Percentiles rank a stretch among this genome's conserved stretches.
Evolutionary conservation across 1,140 invertebrate species (phyloP).

Genomic region (Potamilus streckersoni): DNA sequence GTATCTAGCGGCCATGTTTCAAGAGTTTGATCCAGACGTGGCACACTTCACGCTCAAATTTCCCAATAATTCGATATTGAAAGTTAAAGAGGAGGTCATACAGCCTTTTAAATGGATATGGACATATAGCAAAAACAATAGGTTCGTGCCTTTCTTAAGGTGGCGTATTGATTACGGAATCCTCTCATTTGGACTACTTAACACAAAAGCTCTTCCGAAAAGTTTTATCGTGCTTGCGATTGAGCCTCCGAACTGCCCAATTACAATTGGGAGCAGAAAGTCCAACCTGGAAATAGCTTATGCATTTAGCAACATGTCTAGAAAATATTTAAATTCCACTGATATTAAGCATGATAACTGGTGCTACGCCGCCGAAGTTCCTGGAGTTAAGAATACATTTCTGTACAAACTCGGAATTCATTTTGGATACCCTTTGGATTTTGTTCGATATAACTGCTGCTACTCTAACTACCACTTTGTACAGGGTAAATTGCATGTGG

Average conservation of each 20-base stretch:
- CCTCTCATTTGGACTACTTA: constrained; percentile 7
- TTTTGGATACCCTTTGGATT: constrained; percentile 3
- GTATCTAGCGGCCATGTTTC: too few species aligned
- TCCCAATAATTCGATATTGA: too few species aligned
- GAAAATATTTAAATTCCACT: neutral
- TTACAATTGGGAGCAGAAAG: constrained; percentile 3
- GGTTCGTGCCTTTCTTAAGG: constrained; percentile 10
- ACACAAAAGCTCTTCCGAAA: constrained; percentile 8
- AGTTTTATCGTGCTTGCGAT: neutral
- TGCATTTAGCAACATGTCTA: constrained; percentile 1
- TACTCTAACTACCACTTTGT: neutral
- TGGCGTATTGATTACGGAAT: constrained; percentile 13
- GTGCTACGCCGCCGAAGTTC: constrained; percentile 10
- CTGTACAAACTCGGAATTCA: constrained; percentile 5
- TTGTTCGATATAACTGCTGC: constrained; percentile 14
- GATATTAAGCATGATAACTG: constrained; percentile 5
- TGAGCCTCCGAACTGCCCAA: neutral
- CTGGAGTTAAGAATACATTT: constrained; percentile 6
- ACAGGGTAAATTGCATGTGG: neutral
- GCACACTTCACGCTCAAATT: too few species aligned
- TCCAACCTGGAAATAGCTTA: neutral
- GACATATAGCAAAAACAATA: constrained; percentile 3
- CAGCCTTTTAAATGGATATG: constrained; percentile 10
- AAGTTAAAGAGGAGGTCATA: constrained; percentile 1
- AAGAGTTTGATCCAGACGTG: too few species aligned